These are phyloP conservation scores for Orthosia cruda DNA, from an alignment of 2,888 invertebrate species.

Conservation along the genomic window DNA sequence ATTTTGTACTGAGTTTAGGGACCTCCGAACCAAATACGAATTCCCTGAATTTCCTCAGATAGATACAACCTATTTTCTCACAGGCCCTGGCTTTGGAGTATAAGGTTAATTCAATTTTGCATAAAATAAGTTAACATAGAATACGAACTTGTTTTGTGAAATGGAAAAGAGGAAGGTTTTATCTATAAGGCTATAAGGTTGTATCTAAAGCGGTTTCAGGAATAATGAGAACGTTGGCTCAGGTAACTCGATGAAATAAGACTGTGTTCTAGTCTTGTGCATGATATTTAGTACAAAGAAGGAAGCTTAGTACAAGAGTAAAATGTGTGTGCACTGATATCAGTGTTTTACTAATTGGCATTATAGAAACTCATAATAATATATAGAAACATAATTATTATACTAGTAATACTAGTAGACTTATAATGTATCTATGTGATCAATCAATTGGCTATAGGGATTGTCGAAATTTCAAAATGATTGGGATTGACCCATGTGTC, in stretches of 20 bases:
- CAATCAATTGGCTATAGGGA: too few species aligned
- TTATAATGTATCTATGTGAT: not conserved
- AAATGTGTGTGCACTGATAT: not conserved
- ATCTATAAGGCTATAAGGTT: slow-evolving; percentile 27
- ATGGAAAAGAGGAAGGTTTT: slow-evolving; percentile 32
- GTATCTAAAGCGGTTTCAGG: slow-evolving; percentile 30
- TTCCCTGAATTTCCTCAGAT: slow-evolving; percentile 7
- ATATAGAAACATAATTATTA: not conserved
- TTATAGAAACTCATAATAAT: not conserved
- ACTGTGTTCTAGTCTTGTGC: not conserved
- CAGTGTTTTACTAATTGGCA: not conserved
- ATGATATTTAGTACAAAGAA: not conserved
- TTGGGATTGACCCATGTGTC: too few species aligned
- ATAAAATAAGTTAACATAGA: not conserved
- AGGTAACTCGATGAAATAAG: slow-evolving; percentile 19
- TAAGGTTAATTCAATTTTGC: slow-evolving; percentile 34
- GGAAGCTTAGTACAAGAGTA: not conserved
- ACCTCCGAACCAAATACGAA: slow-evolving; percentile 9
- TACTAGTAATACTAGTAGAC: not conserved
- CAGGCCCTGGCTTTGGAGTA: not conserved
- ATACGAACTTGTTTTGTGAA: slow-evolving; percentile 23
- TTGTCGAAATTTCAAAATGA: too few species aligned
- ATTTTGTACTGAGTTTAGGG: slow-evolving; percentile 25
- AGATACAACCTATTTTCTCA: slow-evolving; percentile 31
- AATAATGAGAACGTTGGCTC: slow-evolving; percentile 28